Base-by-base conservation (phyloP, 2,113 vertebrate species). In the Cryptomyrus ogoouensis region DNA sequence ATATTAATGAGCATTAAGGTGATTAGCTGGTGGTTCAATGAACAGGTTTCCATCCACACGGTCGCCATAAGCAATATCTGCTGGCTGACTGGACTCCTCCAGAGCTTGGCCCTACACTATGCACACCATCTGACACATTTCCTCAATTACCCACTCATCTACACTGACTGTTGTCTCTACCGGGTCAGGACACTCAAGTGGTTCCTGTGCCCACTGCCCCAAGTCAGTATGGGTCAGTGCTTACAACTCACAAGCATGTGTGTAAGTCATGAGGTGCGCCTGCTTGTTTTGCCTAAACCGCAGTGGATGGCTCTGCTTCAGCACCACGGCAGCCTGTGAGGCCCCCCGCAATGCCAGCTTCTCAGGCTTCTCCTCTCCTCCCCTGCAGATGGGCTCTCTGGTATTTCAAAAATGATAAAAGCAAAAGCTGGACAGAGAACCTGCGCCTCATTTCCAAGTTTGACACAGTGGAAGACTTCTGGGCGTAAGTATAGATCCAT, bases 361-460 rank as follows among this genome's bases (percentile, higher is more conserved):
- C 86, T 87, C 50, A 8, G 85, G n/a, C 92, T 24, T 88, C 39
- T 58, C 39, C 12, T 87, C 74, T 24, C 90, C 1, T 91, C 21
- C 77, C 53, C 52, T 91, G 21, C 93, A 97, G 96, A 92, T 97
- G 96, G 96, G 96, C 96, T 70, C 93, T 97, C 86, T 97, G 96
- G 96, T 97, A 96, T 95, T 97, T 96, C 94, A 97, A 97, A 95
- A 97, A 96, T 24, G 96, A 97, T 93, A 97, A 97, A 92, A 96
- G 92, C 94, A 97, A 97, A 96, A 95, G 93, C 92, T 97, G 96
- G 96, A 96, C 95, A 47, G 96, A 96, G 92, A 97, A 96, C 90
- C 77, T 97, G 91, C 95, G 96, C 93, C 95, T 97, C 90, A 97
- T 97, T 92, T 95, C 96, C 91, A 96, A 96, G 90, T 96, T 97